Conservation (phyloP, 1,140 invertebrate species). For the Proales similis region DNA sequence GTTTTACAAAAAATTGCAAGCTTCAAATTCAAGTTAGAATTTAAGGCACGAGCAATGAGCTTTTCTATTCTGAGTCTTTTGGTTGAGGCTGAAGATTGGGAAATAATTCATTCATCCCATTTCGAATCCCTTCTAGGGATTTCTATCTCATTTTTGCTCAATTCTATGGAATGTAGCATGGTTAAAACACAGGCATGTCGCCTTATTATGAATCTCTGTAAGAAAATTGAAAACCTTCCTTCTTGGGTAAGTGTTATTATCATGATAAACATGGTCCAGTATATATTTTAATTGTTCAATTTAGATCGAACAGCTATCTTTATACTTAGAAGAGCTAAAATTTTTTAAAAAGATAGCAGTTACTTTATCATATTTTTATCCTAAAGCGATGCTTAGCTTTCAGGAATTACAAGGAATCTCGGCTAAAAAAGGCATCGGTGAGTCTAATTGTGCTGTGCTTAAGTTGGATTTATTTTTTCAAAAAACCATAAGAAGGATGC, state of each 20-base stretch:
- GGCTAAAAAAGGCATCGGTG: neutral
- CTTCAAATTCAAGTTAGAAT: no score
- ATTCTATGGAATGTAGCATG: conserved; percentile 18
- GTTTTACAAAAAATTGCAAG: no score
- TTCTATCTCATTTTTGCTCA: conserved; percentile 24
- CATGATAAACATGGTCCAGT: no score
- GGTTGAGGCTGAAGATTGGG: no score
- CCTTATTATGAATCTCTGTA: conserved; percentile 33
- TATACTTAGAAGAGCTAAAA: conserved; percentile 11
- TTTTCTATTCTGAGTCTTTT: no score
- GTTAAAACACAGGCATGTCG: conserved; percentile 29
- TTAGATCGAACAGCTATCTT: neutral
- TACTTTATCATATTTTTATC: conserved; percentile 19
- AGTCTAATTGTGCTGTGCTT: neutral
- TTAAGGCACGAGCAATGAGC: no score
- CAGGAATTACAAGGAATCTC: conserved; percentile 11
- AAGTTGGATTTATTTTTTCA: neutral
- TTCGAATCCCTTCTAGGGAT: conserved; percentile 26
- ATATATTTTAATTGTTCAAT: no score
- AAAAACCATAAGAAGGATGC: neutral
- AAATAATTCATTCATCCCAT: neutral
- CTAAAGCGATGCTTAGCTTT: conserved; percentile 2
- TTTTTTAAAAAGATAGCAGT: conserved; percentile 33
- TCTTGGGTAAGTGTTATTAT: neutral
- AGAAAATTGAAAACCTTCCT: neutral